These are phyloP conservation scores for Scrobipalpa costella DNA, from an alignment of 2,888 invertebrate species.

Conservation along the genomic window DNA sequence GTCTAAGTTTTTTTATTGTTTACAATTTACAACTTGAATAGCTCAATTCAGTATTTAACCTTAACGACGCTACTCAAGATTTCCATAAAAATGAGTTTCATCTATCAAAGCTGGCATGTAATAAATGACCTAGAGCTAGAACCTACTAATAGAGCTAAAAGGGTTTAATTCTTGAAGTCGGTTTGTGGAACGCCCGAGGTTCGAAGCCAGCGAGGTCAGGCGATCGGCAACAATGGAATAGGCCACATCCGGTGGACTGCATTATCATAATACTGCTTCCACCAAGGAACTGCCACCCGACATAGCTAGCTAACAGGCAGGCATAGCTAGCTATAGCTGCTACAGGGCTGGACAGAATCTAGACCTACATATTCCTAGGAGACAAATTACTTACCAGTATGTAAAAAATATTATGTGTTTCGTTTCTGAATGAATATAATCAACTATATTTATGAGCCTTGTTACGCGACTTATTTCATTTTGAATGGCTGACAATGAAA, in stretches of 20 bases:
- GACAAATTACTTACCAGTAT: neutral
- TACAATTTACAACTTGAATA: too few relatives aligned
- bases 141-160: conserved; percentile 37
- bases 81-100: conserved; percentile 6
- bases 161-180: conserved; percentile 47
- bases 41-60: too few relatives aligned
- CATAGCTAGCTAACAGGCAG: conserved; percentile 25
- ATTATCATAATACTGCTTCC: conserved; percentile 77
- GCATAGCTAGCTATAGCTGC: conserved; percentile 28
- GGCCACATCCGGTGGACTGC: conserved; percentile 72
- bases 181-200: conserved; percentile 45
- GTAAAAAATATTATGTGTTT: too few relatives aligned
- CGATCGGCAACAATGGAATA: conserved; percentile 77
- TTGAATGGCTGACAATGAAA: neutral
- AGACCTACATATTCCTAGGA: conserved; percentile 17
- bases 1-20: too few relatives aligned
- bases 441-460: neutral
- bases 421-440: too few relatives aligned
- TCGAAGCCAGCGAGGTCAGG: conserved; percentile 67
- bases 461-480: neutral
- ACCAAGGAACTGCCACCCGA: conserved; percentile 57
- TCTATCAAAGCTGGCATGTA: conserved; percentile 10
- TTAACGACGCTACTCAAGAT: too few relatives aligned
- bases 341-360: conserved; percentile 28
- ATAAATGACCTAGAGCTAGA: conserved; percentile 21